These are phyloP conservation scores for Vanacampus margaritifer DNA, from an alignment of 2,113 vertebrate species.

Conservation along the genomic window DNA sequence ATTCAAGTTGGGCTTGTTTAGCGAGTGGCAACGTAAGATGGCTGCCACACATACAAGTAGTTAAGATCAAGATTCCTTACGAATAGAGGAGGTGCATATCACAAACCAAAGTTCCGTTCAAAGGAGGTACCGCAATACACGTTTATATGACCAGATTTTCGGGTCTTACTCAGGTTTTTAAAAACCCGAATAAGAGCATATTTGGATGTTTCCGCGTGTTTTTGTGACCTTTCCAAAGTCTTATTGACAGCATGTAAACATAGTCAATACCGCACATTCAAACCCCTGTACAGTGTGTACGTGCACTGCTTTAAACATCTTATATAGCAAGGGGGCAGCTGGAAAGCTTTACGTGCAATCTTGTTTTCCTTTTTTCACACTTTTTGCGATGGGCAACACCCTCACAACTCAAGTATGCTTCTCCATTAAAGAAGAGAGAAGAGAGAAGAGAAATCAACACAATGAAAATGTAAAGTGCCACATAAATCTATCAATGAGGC, in stretches of 20 bases:
- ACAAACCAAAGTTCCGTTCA: too few relatives aligned
- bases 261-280: conserved; percentile 31
- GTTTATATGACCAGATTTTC: too few relatives aligned
- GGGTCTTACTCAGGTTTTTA: too few relatives aligned
- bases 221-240: conserved; percentile 26
- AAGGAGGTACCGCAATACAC: too few relatives aligned
- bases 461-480: conserved; percentile 71
- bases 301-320: conserved; percentile 44
- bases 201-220: too few relatives aligned
- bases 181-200: too few relatives aligned
- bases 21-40: too few relatives aligned
- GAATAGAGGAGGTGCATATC: too few relatives aligned
- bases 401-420: conserved; percentile 29
- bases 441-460: conserved; percentile 65
- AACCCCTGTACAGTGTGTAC: conserved; percentile 44
- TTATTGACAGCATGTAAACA: too few relatives aligned
- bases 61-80: too few relatives aligned
- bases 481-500: conserved; percentile 75
- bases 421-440: conserved; percentile 19
- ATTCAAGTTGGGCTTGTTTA: too few relatives aligned
- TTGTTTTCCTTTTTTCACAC: conserved; percentile 29
- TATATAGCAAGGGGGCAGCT: conserved; percentile 32
- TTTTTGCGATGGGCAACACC: conserved; percentile 49
- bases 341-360: conserved; percentile 27
- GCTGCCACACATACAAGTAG: too few relatives aligned